Percentiles rank a stretch among this genome's conserved stretches.
phyloP scores from a whole-genome alignment of 2,888 invertebrate species.

The Rhabditoides inermis region DNA sequence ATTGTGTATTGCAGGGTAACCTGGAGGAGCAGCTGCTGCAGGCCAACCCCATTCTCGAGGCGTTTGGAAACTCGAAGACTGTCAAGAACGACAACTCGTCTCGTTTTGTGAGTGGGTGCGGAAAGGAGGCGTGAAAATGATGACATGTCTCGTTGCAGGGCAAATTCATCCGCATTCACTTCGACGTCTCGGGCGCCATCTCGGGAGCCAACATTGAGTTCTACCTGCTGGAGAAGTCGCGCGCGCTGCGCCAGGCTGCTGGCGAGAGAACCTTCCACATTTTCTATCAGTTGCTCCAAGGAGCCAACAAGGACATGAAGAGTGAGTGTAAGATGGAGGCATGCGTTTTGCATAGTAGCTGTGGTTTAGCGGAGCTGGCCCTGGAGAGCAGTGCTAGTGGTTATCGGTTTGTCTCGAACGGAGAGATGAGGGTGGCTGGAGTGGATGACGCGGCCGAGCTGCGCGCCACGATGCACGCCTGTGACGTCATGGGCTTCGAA shows the following conservation, averaged over 20 bases:
- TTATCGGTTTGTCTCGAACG: constrained; percentile 83
- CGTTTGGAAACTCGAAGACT: constrained; percentile 99
- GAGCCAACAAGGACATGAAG: constrained; percentile 66
- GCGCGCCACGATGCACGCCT: constrained; percentile 81
- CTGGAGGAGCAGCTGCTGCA: constrained; percentile 90
- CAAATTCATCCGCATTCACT: constrained; percentile 99
- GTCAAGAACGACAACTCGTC: constrained; percentile 99
- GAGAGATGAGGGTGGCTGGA: constrained; percentile 70
- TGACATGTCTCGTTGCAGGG: too few species aligned
- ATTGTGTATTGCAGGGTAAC: constrained; percentile 85
- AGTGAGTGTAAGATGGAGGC: too few species aligned
- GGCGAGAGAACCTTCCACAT: constrained; percentile 97
- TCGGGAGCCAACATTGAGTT: constrained; percentile 99
- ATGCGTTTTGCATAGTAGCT: not conserved
- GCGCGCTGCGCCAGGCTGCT: constrained; percentile 93
- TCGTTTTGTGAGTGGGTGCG: constrained; percentile 79
- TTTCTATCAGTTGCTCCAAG: constrained; percentile 90
- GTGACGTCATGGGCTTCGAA: constrained; percentile 95
- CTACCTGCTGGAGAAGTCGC: constrained; percentile 93
- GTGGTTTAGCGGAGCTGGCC: constrained; percentile 64
- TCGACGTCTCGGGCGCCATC: constrained; percentile 96
- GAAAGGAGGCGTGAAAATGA: too few species aligned
- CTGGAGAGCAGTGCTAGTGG: constrained; percentile 83
- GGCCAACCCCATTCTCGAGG: constrained; percentile 97
- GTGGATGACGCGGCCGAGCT: constrained; percentile 84